phyloP scores from a whole-genome alignment of 2,888 invertebrate genomes.

The Apamea sordens region DNA sequence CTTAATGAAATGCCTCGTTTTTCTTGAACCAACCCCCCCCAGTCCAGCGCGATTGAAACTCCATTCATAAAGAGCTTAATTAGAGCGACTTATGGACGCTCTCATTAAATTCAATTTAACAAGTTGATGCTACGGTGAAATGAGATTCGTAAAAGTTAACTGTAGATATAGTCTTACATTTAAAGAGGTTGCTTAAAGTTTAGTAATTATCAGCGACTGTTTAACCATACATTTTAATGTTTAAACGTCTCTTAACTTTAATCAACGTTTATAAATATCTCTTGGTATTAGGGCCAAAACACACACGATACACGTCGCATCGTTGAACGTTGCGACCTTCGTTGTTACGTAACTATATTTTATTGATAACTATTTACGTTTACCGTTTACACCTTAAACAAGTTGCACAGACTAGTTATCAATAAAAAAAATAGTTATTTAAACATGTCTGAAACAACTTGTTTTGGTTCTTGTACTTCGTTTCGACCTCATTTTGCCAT shows the following conservation, averaged over 20 bases:
- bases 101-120: slow-evolving; percentile 43
- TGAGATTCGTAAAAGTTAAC: slow-evolving; percentile 33
- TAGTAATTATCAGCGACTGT: background rate
- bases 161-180: background rate
- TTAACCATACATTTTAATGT: background rate
- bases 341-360: background rate
- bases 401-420: no score
- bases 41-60: slow-evolving; percentile 7
- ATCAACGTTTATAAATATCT: no score
- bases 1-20: slow-evolving; percentile 83
- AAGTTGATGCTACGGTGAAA: slow-evolving; percentile 4
- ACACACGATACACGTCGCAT: background rate
- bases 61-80: slow-evolving; percentile 38
- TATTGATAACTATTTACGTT: no score
- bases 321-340: background rate
- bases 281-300: background rate
- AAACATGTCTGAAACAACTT: background rate
- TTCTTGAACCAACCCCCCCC: slow-evolving; percentile 20
- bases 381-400: no score
- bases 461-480: background rate
- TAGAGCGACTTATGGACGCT: slow-evolving; percentile 34
- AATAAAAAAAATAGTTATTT: background rate
- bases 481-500: slow-evolving; percentile 41
- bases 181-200: background rate
- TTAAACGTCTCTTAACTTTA: no score